These are phyloP conservation scores for Xenopus laevis DNA, from an alignment of 2,113 vertebrate genomes.

Conservation along the genomic window DNA sequence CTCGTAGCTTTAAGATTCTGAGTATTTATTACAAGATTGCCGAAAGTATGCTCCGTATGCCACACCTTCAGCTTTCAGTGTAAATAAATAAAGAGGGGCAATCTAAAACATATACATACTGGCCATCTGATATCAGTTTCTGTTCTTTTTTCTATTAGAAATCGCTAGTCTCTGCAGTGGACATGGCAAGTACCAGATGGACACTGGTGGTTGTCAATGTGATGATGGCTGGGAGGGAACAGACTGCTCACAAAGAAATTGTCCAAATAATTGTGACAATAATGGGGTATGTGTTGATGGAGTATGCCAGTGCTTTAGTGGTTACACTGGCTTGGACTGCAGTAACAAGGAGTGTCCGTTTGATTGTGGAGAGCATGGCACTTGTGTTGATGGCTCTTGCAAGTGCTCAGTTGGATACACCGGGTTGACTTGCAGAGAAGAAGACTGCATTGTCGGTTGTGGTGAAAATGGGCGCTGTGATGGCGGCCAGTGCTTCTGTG, in stretches of 20 bases:
- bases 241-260: constrained; percentile 71
- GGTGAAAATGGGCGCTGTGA: constrained; percentile 74
- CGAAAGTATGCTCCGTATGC: too few relatives aligned
- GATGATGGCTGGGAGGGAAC: constrained; percentile 76
- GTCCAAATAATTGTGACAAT: constrained; percentile 69
- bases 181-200: constrained; percentile 64
- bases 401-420: constrained; percentile 68
- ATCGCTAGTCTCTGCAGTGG: constrained; percentile 65
- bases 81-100: too few relatives aligned
- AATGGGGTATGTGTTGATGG: constrained; percentile 74
- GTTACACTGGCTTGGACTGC: constrained; percentile 66
- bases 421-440: constrained; percentile 72
- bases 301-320: constrained; percentile 42
- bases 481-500: constrained; percentile 73
- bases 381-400: constrained; percentile 68
- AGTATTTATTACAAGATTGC: too few relatives aligned
- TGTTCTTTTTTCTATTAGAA: constrained; percentile 49
- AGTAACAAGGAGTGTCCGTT: constrained; percentile 51
- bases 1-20: too few relatives aligned
- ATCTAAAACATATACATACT: too few relatives aligned
- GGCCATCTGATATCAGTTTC: not conserved
- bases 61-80: too few relatives aligned
- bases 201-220: constrained; percentile 73
- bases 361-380: constrained; percentile 71
- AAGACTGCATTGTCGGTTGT: constrained; percentile 71